Conservation (phyloP, 2,888 invertebrate species). For the Sesia bembeciformis region DNA sequence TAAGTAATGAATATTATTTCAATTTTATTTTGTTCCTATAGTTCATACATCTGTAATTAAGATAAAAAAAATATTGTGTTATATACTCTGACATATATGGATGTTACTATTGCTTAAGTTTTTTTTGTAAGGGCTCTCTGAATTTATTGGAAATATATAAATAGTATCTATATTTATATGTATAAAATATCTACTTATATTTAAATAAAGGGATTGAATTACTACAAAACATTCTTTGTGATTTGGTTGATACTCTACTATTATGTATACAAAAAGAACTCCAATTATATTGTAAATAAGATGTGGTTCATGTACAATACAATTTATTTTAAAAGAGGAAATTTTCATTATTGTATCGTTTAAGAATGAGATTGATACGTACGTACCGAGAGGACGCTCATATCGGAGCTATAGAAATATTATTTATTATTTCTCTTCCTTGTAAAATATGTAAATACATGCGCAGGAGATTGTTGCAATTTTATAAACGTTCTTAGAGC, state of each 20-base stretch:
- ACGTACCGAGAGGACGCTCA: slow-evolving; percentile 56
- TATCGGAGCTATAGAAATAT: slow-evolving; percentile 65
- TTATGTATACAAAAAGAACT: neutral
- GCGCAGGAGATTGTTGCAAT: slow-evolving; percentile 42
- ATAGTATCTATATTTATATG: neutral
- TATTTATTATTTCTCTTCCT: slow-evolving; percentile 60
- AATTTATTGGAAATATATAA: neutral
- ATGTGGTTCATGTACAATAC: slow-evolving; percentile 23
- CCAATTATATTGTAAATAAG: slow-evolving; percentile 38
- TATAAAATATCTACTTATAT: neutral
- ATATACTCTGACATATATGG: too few relatives aligned
- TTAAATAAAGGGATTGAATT: neutral
- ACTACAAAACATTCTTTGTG: neutral
- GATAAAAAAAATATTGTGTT: too few relatives aligned
- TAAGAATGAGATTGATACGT: slow-evolving; percentile 30
- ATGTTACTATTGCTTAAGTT: neutral
- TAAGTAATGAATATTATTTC: neutral
- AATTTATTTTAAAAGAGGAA: slow-evolving; percentile 25
- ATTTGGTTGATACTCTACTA: neutral
- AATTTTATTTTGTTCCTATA: slow-evolving; percentile 9
- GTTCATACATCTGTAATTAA: slow-evolving; percentile 4
- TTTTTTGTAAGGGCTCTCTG: neutral
- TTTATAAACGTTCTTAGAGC: slow-evolving; percentile 15
- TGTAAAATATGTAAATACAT: slow-evolving; percentile 72
- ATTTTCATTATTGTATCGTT: slow-evolving; percentile 18